Conservation (phyloP, 1,140 invertebrate genomes). For the Rhopalosiphum padi region DNA sequence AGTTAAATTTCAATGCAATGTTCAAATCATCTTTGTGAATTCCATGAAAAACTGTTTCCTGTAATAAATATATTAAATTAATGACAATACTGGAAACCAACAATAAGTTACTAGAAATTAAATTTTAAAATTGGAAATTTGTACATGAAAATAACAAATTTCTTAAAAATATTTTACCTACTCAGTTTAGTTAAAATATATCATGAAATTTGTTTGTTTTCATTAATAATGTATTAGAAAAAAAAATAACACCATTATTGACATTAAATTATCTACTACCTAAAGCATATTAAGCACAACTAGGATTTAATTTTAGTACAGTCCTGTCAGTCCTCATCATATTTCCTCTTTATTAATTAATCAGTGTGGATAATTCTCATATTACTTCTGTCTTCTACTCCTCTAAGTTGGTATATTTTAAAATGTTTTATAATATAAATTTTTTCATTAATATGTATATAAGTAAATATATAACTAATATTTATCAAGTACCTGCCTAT, state of each 20-base stretch:
- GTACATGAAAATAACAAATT: background rate
- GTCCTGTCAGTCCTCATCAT: no score
- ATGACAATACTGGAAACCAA: background rate
- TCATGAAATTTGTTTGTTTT: background rate
- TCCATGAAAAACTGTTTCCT: conserved; percentile 11
- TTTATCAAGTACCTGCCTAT: no score
- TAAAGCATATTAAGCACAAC: background rate
- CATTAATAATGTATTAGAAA: background rate
- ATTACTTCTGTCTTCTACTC: no score
- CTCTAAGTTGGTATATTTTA: no score
- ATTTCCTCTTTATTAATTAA: no score
- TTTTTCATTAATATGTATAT: no score
- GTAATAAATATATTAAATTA: background rate
- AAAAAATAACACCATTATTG: background rate
- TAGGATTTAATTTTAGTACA: no score
- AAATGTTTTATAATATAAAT: no score
- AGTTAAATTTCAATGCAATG: conserved; percentile 13
- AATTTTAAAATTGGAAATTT: no score
- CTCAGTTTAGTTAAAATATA: background rate
- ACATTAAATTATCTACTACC: background rate
- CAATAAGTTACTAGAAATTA: no score
- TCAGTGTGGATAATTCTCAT: no score
- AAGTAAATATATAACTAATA: no score
- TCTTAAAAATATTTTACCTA: background rate
- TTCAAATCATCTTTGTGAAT: background rate